Evolutionary conservation across 2,888 invertebrate species (phyloP), one percentile per base, ranked within the genome.

Genomic region (Marasmarcha lunaedactyla): DNA sequence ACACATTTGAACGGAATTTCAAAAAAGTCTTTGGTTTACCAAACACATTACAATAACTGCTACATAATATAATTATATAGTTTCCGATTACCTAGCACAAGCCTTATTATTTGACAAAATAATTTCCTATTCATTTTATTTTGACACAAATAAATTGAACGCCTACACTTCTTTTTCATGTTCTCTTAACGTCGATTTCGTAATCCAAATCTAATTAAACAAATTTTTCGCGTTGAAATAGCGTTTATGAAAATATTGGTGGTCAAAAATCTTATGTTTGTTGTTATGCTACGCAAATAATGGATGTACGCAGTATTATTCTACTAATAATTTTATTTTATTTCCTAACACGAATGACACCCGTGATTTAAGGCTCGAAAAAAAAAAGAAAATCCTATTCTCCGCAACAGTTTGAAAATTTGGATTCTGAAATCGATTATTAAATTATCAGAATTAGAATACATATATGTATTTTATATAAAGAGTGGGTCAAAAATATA

Each of bases 11-110:
- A 4, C 6, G 9, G n/a, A 30, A 7, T 30, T 30, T n/a, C 4
- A 74, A 77, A 73, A 74, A 77, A 66, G 68, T 81, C 81, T 81
- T 81, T 81, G 81, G 79, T 78, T 71, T 58, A 73, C 68, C 60
- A 66, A 77, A 70, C 71, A 71, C 71, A 71, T 77, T 73, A 77
- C 66, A 63, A 65, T 49, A 47, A 52, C 58, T 55, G 57, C 54
- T 55, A 57, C 52, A 51, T 20, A 3, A 20, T 20, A 20, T 20
- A 20, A 20, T 20, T 5, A 20, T 20, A 52, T 52, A 53, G 52
- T 51, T 53, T 55, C 57, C 58, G 50, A 54, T 63, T 64, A 64
- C 65, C 20, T 20, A 20, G 4, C 68, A 70, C 70, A 77, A 76
- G 76, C 72, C 69, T 76, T 66, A 72, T 57, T 60, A n/a, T 60